These are phyloP conservation scores for Linnaemya vulpina DNA, from an alignment of 2,888 invertebrate species.

Conservation along the genomic window DNA sequence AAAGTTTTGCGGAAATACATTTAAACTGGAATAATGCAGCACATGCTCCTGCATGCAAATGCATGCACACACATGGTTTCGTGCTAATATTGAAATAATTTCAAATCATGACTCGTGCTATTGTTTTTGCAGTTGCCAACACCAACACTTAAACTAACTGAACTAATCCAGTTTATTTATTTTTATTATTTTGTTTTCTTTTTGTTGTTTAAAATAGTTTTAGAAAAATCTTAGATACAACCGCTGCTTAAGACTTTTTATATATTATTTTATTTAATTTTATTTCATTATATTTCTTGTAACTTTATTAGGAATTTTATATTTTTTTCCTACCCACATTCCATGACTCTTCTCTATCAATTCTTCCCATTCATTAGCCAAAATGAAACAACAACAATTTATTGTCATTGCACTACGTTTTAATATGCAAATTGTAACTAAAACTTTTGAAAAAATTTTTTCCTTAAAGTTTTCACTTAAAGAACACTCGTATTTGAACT, in stretches of 20 bases:
- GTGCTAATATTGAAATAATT: too few species aligned
- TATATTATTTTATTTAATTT: too few species aligned
- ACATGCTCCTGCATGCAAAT: too few species aligned
- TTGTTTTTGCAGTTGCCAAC: background rate
- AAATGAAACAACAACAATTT: background rate
- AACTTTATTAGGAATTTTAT: too few species aligned
- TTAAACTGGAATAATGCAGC: too few species aligned
- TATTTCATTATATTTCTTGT: background rate
- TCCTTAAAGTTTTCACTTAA: background rate
- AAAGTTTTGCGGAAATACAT: too few species aligned
- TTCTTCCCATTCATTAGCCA: background rate
- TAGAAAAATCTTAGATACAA: background rate
- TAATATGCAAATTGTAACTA: conserved; percentile 21
- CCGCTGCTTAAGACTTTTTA: background rate
- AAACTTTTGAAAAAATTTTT: conserved; percentile 4
- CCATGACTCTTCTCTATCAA: background rate
- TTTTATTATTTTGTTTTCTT: background rate
- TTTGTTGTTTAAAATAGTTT: background rate
- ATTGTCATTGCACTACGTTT: background rate
- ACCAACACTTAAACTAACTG: background rate
- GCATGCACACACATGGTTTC: too few species aligned
- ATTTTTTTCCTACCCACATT: background rate
- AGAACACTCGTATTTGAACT: background rate
- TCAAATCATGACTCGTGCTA: background rate
- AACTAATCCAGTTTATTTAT: background rate